phyloP scores from a whole-genome alignment of 2,888 invertebrate species.

The Diaperis boleti region DNA sequence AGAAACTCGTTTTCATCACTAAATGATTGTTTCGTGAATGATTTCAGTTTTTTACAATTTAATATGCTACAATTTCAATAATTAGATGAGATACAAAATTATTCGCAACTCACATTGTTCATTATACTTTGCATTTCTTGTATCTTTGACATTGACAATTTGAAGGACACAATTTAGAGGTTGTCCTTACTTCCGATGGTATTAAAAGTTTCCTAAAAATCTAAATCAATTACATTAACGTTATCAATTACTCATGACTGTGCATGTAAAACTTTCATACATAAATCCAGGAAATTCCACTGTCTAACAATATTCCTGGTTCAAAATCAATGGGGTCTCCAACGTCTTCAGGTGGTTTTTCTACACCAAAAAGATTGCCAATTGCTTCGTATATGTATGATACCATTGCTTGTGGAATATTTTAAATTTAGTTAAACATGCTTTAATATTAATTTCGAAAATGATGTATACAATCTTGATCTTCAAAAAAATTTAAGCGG shows the following conservation, averaged over 20 bases:
- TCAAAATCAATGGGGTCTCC: slow-evolving; percentile 59
- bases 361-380: slow-evolving; percentile 53
- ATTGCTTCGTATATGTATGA: slow-evolving; percentile 51
- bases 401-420: slow-evolving; percentile 12
- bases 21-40: too few species aligned
- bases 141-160: slow-evolving; percentile 19
- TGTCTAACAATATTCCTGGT: slow-evolving; percentile 57
- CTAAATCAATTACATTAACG: slow-evolving; percentile 8
- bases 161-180: slow-evolving; percentile 29
- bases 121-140: slow-evolving; percentile 16
- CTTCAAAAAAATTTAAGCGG: too few species aligned
- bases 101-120: too few species aligned
- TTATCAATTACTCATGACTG: not conserved
- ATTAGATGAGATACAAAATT: too few species aligned
- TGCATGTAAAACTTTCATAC: not conserved
- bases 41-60: too few species aligned
- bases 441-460: slow-evolving; percentile 25
- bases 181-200: slow-evolving; percentile 21
- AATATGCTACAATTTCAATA: too few species aligned
- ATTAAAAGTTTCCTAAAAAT: slow-evolving; percentile 36
- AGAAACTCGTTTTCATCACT: too few species aligned
- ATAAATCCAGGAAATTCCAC: slow-evolving; percentile 56
- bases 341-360: slow-evolving; percentile 48
- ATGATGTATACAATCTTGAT: slow-evolving; percentile 22
- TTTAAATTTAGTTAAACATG: slow-evolving; percentile 19